Conservation (phyloP, 2,888 invertebrate genomes). For the Stegana nigrithorax region DNA sequence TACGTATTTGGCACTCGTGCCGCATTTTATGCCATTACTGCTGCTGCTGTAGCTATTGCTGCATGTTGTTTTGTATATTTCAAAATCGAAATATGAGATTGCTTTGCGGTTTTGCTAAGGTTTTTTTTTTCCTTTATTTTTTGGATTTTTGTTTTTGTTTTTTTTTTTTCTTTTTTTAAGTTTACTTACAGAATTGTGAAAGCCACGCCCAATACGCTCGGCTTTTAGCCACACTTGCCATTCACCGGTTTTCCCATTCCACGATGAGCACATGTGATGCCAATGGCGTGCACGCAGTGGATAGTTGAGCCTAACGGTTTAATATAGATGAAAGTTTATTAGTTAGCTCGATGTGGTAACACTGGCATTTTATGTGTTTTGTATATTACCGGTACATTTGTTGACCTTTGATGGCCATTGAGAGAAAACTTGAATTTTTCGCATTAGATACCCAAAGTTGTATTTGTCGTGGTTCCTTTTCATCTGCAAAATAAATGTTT, state of each 20-base stretch:
- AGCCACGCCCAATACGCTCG: conserved; percentile 86
- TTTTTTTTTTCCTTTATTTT: too few species aligned
- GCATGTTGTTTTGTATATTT: too few species aligned
- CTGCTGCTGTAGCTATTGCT: too few species aligned
- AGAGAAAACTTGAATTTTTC: conserved; percentile 83
- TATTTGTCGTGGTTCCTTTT: conserved; percentile 79
- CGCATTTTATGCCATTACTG: too few species aligned
- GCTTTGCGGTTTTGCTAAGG: too few species aligned
- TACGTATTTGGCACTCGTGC: too few species aligned
- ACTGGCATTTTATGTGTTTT: too few species aligned
- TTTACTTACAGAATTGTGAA: conserved; percentile 84
- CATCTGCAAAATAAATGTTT: conserved; percentile 71
- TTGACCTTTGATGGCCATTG: conserved; percentile 84
- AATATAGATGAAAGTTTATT: not conserved
- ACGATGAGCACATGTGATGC: conserved; percentile 89
- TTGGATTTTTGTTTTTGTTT: too few species aligned
- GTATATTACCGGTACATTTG: conserved; percentile 77
- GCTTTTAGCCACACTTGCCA: conserved; percentile 92
- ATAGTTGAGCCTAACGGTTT: conserved; percentile 73
- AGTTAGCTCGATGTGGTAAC: too few species aligned
- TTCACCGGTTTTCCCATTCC: conserved; percentile 90
- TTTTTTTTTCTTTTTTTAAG: too few species aligned
- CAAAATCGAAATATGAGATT: not conserved
- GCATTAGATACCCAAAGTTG: conserved; percentile 85
- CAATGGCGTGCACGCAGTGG: conserved; percentile 78